Evolutionary conservation across 1,140 invertebrate species (phyloP).

Genomic region (Coelopa frigida): DNA sequence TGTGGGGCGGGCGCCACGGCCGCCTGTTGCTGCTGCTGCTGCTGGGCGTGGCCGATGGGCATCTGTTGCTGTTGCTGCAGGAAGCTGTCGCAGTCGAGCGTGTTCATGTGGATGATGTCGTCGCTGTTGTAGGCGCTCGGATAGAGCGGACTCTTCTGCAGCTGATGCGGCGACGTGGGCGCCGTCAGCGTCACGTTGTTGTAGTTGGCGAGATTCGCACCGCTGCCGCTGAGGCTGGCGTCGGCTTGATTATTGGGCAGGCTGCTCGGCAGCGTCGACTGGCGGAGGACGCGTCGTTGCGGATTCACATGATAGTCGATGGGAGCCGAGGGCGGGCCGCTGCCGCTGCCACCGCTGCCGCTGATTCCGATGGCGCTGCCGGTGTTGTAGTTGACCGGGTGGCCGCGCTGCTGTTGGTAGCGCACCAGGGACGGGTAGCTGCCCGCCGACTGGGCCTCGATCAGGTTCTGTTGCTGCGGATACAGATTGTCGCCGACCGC

Average conservation of each 20-base stretch:
- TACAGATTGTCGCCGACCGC: conserved; percentile 34
- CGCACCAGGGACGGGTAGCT: conserved; percentile 38
- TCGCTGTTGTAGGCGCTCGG: conserved; percentile 42
- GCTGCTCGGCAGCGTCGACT: conserved; percentile 39
- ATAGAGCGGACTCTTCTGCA: conserved; percentile 39
- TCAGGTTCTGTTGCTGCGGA: conserved; percentile 38
- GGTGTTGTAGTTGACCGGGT: conserved; percentile 28
- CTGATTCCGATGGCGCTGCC: conserved; percentile 36
- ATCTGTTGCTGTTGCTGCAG: conserved; percentile 21
- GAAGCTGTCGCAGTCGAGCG: conserved; percentile 37
- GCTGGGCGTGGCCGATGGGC: conserved; percentile 4
- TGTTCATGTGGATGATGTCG: conserved; percentile 39
- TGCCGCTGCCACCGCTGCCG: conserved; percentile 11
- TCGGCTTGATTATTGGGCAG: conserved; percentile 33
- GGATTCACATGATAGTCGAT: conserved; percentile 35
- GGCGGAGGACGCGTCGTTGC: conserved; percentile 36
- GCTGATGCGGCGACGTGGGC: conserved; percentile 39
- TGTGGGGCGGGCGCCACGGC: conserved; percentile 22
- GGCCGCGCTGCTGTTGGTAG: conserved; percentile 19
- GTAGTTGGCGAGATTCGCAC: conserved; percentile 34
- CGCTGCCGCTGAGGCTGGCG: conserved; percentile 33
- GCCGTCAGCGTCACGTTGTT: conserved; percentile 39
- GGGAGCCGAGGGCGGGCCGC: conserved; percentile 1
- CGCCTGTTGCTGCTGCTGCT: conserved; percentile 16
- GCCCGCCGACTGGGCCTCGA: conserved; percentile 33